Conservation (phyloP, 2,888 invertebrate species). For the Pimpla rufipes region DNA sequence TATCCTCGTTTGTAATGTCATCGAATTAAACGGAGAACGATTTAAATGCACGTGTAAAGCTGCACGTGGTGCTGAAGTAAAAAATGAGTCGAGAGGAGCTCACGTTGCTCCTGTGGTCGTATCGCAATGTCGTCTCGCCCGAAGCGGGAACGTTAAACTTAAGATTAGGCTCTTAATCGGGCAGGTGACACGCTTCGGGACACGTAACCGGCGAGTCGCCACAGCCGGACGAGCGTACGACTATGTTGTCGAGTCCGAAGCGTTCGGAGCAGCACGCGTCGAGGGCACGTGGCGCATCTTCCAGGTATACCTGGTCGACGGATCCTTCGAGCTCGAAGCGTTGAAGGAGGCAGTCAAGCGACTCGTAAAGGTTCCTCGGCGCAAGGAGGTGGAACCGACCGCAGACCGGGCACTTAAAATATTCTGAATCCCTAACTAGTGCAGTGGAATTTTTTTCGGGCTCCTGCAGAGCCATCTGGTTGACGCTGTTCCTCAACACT, state of each 20-base stretch:
- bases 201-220: slow-evolving; percentile 30
- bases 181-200: slow-evolving; percentile 50
- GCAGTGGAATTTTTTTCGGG: background rate
- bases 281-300: slow-evolving; percentile 42
- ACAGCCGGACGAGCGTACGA: slow-evolving; percentile 30
- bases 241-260: slow-evolving; percentile 20
- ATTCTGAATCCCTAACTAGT: slow-evolving; percentile 7
- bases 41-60: too few relatives aligned
- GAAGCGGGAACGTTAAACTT: background rate
- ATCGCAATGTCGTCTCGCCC: background rate
- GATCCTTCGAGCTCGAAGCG: slow-evolving; percentile 13
- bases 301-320: slow-evolving; percentile 43
- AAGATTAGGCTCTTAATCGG: slow-evolving; percentile 33
- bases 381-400: slow-evolving; percentile 7
- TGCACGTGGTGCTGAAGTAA: too few relatives aligned
- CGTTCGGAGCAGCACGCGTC: slow-evolving; percentile 40
- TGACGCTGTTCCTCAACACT: background rate
- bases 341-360: slow-evolving; percentile 45
- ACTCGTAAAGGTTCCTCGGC: slow-evolving; percentile 20
- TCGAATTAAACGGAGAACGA: too few relatives aligned
- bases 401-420: slow-evolving; percentile 8
- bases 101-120: background rate
- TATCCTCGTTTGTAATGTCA: too few relatives aligned
- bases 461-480: background rate
- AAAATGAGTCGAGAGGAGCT: slow-evolving; percentile 1